phyloP scores from a whole-genome alignment of 2,888 invertebrate genomes.

The Druceiella hillmani region DNA sequence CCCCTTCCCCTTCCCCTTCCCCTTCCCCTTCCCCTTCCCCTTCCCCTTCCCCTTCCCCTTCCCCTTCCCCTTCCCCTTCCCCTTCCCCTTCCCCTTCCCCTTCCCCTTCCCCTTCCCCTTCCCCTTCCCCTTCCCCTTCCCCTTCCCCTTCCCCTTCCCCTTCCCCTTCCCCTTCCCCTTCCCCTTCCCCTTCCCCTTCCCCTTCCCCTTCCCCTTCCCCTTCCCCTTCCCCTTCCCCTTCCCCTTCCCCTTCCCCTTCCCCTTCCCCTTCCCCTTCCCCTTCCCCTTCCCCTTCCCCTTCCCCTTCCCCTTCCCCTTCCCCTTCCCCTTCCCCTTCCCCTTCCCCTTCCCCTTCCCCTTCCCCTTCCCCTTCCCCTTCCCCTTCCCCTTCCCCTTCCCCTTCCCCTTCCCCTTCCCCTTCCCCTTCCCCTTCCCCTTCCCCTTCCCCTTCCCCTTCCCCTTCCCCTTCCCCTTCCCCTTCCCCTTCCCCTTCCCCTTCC shows the following conservation, averaged over 20 bases:
- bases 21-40: not conserved
- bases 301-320: not conserved
- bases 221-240: not conserved
- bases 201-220: not conserved
- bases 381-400: not conserved
- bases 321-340: not conserved
- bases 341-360: not conserved
- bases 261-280: not conserved
- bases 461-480: not conserved
- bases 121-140: not conserved
- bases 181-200: not conserved
- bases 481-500: not conserved
- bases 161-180: not conserved
- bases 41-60: not conserved
- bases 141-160: not conserved
- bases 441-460: not conserved
- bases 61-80: not conserved
- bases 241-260: not conserved
- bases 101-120: not conserved
- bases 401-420: not conserved
- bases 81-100: not conserved
- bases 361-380: not conserved
- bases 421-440: not conserved
- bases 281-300: not conserved
- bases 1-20: not conserved